Evolutionary conservation across 2,888 invertebrate genomes (phyloP).

Genomic region (Fissipunctia ypsillon): DNA sequence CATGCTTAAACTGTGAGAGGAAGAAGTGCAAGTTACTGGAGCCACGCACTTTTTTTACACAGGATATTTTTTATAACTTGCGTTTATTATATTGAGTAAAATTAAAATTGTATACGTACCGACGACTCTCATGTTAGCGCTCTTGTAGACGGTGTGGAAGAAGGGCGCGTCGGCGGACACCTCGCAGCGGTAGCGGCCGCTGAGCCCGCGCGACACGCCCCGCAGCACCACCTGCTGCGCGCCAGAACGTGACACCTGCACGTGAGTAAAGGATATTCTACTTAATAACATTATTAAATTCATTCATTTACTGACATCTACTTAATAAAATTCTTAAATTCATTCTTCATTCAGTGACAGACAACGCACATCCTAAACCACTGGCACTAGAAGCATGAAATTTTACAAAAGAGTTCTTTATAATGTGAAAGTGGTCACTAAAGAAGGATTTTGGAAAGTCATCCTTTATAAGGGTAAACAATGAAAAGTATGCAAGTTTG

Average conservation of each 20-base stretch:
- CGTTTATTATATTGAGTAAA: not conserved
- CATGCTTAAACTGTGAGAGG: not conserved
- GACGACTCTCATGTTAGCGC: constrained; percentile 93
- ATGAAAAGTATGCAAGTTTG: too few relatives aligned
- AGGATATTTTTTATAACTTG: not conserved
- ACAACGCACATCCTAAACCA: too few relatives aligned
- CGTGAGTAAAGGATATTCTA: not conserved
- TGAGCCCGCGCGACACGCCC: constrained; percentile 92
- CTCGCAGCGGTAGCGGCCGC: constrained; percentile 94
- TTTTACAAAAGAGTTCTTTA: too few relatives aligned
- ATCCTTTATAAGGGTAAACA: too few relatives aligned
- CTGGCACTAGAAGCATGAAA: too few relatives aligned
- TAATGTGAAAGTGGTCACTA: too few relatives aligned
- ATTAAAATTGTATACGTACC: constrained; percentile 89
- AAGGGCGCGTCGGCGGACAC: constrained; percentile 94
- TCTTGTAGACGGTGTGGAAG: constrained; percentile 92
- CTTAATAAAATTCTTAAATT: not conserved
- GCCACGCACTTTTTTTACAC: not conserved
- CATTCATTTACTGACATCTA: not conserved
- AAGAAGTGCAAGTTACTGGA: not conserved
- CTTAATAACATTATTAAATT: not conserved
- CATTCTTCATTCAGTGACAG: not conserved
- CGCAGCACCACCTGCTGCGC: constrained; percentile 92
- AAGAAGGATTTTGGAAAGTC: too few relatives aligned
- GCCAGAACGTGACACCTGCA: constrained; percentile 91